Conservation (phyloP, 1,140 invertebrate genomes). For the Eciton burchellii region DNA sequence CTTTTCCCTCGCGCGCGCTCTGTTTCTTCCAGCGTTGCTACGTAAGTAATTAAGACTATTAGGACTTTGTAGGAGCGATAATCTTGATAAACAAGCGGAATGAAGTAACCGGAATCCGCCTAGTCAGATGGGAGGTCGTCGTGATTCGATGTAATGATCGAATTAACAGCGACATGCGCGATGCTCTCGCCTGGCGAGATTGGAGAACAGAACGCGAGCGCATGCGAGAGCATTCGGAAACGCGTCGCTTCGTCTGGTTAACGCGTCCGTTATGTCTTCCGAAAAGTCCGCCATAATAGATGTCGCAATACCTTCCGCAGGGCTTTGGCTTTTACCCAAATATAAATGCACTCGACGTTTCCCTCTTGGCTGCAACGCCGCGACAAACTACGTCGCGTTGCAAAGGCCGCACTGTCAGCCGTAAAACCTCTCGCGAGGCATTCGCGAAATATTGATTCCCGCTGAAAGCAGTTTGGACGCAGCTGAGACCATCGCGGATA, state of each 20-base stretch:
- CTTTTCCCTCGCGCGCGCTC: constrained; percentile 10
- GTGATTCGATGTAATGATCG: background rate
- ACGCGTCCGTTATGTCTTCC: background rate
- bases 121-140: background rate
- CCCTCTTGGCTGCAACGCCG: constrained; percentile 26
- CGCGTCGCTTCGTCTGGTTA: background rate
- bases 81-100: background rate
- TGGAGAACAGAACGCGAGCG: no score
- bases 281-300: constrained; percentile 6
- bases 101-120: constrained; percentile 25
- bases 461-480: constrained; percentile 58
- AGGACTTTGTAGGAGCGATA: background rate
- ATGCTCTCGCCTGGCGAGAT: no score
- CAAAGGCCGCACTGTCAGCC: constrained; percentile 58
- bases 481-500: constrained; percentile 57
- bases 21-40: constrained; percentile 18
- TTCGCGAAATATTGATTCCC: constrained; percentile 56
- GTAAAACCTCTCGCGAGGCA: constrained; percentile 53
- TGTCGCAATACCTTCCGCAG: constrained; percentile 26
- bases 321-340: constrained; percentile 1
- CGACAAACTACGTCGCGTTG: constrained; percentile 53
- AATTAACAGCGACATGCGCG: background rate
- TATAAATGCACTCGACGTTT: constrained; percentile 51
- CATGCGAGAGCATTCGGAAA: background rate
- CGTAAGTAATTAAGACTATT: constrained; percentile 40